Base-by-base conservation (phyloP, 92 coral and sea anemone genomes). In the Phenganax subtilis region DNA sequence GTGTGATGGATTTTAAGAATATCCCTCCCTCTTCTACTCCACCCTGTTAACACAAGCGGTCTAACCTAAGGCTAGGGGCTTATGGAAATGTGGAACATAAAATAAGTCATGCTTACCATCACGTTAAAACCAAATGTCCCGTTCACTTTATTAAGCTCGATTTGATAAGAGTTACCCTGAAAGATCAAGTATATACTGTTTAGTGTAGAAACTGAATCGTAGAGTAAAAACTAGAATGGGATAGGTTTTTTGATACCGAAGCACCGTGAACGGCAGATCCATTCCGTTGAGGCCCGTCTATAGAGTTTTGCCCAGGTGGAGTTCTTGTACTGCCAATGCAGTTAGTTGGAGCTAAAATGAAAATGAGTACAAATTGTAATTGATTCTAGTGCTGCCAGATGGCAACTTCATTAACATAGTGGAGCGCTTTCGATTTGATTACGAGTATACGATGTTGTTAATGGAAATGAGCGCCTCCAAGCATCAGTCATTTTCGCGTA, bases 121-220 rank as follows among this genome's bases (percentile, higher is more conserved):
- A 93, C 90, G 80, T 93, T 93, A 17, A 93, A 91, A 7, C 98
- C 98, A 80, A 91, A 87, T 71, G 92, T 91, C 15, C 98, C 98
- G 58, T 93, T 89, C 67, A 85, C 87, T 61, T 93, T 93, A 51
- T 91, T 92, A 31, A 93, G 91, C 74, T 93, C 97, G 9, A 93
- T 91, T 27, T 96, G 98, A 65, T 93, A 90, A 25, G 87, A 86
- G 84, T 89, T 93, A 81, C 92, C 97, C 98, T 93, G 79, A 25
- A 27, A 56, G 15, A 84, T 55, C 6, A 5, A 37, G 47, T 37
- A 1, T 37, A 2, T 37, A 37, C 47, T 37, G 47, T 37, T 37
- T 37, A 37, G 2, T 37, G 47, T 2, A 62, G n/a, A 64, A 12
- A 31, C 16, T 16, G 2, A 30, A 27, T 6, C 8, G 31, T 12